Evolutionary conservation across 2,888 invertebrate species (phyloP).

Genomic region (Drosophila niveifrons): DNA sequence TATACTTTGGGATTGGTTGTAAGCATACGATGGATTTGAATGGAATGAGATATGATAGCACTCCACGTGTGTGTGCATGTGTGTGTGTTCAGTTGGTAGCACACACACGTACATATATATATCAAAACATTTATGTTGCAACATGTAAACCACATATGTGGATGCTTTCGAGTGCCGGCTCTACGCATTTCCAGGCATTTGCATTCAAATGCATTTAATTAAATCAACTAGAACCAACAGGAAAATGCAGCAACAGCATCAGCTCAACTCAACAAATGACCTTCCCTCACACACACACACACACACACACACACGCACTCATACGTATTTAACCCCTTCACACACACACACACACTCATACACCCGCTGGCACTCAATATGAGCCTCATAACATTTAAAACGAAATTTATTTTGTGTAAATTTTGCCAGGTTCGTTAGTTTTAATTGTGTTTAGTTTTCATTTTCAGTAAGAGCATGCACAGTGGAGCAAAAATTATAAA

Average conservation of each 20-base stretch:
- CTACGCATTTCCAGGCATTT: slow-evolving; percentile 71
- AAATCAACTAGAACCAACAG: slow-evolving; percentile 80
- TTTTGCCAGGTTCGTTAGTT: slow-evolving; percentile 82
- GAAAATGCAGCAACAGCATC: slow-evolving; percentile 64
- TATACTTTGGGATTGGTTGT: slow-evolving; percentile 11
- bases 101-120: slow-evolving; percentile 24
- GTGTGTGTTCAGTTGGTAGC: slow-evolving; percentile 19
- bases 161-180: slow-evolving; percentile 61
- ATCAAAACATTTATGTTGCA: slow-evolving; percentile 59
- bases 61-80: neutral
- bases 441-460: slow-evolving; percentile 79
- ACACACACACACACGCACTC: slow-evolving; percentile 1
- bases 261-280: slow-evolving; percentile 39
- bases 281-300: slow-evolving; percentile 25
- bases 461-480: slow-evolving; percentile 50
- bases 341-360: neutral
- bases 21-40: neutral
- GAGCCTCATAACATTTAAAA: slow-evolving; percentile 75
- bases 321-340: neutral
- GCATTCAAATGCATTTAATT: slow-evolving; percentile 83
- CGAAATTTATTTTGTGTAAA: slow-evolving; percentile 79
- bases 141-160: slow-evolving; percentile 64
- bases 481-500: slow-evolving; percentile 14
- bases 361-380: slow-evolving; percentile 38
- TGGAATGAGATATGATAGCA: neutral